These are phyloP conservation scores for Stichodactyla helianthus DNA, from an alignment of 64 coral and sea anemone genomes.

Conservation along the genomic window DNA sequence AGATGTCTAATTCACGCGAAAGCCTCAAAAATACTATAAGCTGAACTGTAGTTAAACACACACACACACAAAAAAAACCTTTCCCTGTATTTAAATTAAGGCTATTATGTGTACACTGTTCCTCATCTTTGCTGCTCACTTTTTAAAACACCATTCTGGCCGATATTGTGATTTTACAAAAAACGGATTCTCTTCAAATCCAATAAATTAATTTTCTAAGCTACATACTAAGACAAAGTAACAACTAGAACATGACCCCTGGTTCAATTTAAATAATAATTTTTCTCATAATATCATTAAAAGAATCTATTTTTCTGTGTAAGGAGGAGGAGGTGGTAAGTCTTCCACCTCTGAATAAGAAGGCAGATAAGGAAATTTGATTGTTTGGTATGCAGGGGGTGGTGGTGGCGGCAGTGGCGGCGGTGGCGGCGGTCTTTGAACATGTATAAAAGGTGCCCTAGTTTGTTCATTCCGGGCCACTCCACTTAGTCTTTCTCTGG, in stretches of 20 bases:
- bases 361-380: constrained; percentile 1
- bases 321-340: not conserved
- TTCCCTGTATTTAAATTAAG: too few relatives aligned
- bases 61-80: too few relatives aligned
- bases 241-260: not conserved
- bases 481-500: not conserved
- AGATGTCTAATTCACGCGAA: too few relatives aligned
- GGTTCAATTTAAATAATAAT: not conserved
- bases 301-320: not conserved
- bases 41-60: too few relatives aligned
- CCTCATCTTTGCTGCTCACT: not conserved
- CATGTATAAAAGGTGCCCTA: not conserved
- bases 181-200: not conserved
- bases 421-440: not conserved
- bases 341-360: constrained; percentile 12
- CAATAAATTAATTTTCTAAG: not conserved
- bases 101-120: too few relatives aligned
- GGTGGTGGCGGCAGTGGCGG: not conserved
- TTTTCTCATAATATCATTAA: not conserved
- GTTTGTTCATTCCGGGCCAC: not conserved
- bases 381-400: constrained; percentile 3
- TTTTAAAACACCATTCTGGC: not conserved
- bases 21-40: too few relatives aligned
- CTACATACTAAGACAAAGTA: not conserved
- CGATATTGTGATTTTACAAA: not conserved